Percentiles rank a stretch among this genome's conserved stretches.
Conservation (phyloP, 64 coral and sea anemone genomes). For the Acropora yongei region DNA sequence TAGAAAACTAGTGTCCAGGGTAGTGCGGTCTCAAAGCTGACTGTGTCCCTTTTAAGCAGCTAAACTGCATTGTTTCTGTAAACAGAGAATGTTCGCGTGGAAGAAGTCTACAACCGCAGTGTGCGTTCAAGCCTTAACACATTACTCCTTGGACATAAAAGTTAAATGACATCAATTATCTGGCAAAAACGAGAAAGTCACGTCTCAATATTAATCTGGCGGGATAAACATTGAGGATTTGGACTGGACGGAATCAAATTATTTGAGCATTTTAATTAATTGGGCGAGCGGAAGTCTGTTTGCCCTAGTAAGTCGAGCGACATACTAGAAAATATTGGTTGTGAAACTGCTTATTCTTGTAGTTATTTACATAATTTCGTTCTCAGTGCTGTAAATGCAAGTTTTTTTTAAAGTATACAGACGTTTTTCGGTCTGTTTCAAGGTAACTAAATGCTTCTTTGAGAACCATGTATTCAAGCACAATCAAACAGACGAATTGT, state of each 20-base stretch:
- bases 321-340: neutral
- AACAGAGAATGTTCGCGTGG: neutral
- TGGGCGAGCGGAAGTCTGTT: neutral
- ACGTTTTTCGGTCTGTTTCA: slow-evolving; percentile 2
- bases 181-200: neutral
- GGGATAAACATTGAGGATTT: neutral
- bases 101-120: neutral
- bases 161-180: neutral
- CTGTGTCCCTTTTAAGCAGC: too few relatives aligned
- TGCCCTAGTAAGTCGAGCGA: neutral
- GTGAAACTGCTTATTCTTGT: neutral
- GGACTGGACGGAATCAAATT: neutral
- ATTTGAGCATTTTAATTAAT: slow-evolving; percentile 9
- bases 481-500: slow-evolving; percentile 19
- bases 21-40: too few relatives aligned
- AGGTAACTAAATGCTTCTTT: neutral
- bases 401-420: neutral
- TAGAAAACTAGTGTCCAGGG: too few relatives aligned
- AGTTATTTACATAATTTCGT: neutral
- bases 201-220: slow-evolving; percentile 1
- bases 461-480: neutral
- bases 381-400: neutral
- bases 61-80: neutral
- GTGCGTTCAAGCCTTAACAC: neutral
- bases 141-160: neutral